Evolutionary conservation across 1,140 invertebrate genomes (phyloP), one percentile per base, ranked within the genome.

Genomic region (Macrobrachium nipponense): DNA sequence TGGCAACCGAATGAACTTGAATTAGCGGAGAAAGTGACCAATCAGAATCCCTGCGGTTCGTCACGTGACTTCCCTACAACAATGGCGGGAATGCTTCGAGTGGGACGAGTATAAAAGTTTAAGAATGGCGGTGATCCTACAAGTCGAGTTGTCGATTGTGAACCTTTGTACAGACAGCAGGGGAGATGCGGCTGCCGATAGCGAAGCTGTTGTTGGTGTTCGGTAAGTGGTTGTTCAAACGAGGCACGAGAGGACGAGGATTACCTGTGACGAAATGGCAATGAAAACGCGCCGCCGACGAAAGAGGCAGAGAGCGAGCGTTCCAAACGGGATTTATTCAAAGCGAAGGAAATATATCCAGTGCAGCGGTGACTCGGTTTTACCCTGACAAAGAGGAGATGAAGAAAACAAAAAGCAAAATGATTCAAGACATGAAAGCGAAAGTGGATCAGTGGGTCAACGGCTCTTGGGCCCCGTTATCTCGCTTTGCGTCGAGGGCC

Each of bases 111-210:
- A 85, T 85, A 85, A 79, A 85, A 60, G 83, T 85, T 78, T 85
- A 85, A 85, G 83, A 85, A 85, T 85, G 83, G 83, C 61, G 43
- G 51, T 78, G 75, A 20, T 72, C 60, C 59, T 79, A 51, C 83
- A 70, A 85, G 83, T 85, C 43, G 66, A 58, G 83, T 78, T 85
- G 76, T 79, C 83, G 76, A 73, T 85, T 79, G 83, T 85, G 83
- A 85, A 70, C 76, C 83, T 60, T 80, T 78, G 76, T 85, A 85
- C 75, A 17, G 82, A 72, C n/a, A 85, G 23, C 61, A 72, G 76
- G 83, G 76, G 82, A 84, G 77, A 85, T 85, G 83, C 76, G 76
- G 76, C 83, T 85, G 83, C 83, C 76, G 62, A 70, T 85, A 78
- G 76, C 76, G 44, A 78, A 78, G 61, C 76, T 85, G 83, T 61